A percentile compares a stretch with the other conserved stretches of the same genome.
Evolutionary conservation across 2,888 invertebrate genomes (phyloP).

Genomic region (Odontomyia ornata): DNA sequence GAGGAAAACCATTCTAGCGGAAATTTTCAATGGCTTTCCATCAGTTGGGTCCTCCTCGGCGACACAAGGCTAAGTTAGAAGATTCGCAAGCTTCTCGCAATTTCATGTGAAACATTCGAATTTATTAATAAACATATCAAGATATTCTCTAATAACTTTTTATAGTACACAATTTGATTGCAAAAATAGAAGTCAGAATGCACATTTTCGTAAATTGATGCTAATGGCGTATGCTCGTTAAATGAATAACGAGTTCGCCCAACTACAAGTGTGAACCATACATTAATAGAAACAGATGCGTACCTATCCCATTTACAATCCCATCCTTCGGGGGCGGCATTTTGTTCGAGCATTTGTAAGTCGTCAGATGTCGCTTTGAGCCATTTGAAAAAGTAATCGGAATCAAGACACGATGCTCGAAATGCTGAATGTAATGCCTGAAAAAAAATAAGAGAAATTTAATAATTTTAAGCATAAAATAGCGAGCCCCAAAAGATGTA

Average conservation of each 20-base stretch:
- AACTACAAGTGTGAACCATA: slow-evolving; percentile 38
- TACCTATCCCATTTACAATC: slow-evolving; percentile 80
- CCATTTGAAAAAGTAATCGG: slow-evolving; percentile 70
- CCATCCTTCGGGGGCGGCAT: slow-evolving; percentile 74
- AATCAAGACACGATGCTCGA: slow-evolving; percentile 69
- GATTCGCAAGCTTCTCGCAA: slow-evolving; percentile 11
- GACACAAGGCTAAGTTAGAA: slow-evolving; percentile 18
- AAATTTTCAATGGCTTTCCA: background rate
- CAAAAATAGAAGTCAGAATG: background rate
- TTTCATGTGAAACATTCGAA: slow-evolving; percentile 32
- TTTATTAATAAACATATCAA: slow-evolving; percentile 38
- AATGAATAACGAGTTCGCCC: slow-evolving; percentile 14
- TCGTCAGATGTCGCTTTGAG: slow-evolving; percentile 69
- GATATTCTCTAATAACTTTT: slow-evolving; percentile 22
- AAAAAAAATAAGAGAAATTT: background rate
- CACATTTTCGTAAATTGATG: background rate
- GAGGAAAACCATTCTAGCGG: slow-evolving; percentile 13
- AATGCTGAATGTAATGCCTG: slow-evolving; percentile 73
- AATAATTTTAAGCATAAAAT: background rate
- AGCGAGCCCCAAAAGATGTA: no score
- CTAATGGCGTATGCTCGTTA: slow-evolving; percentile 14
- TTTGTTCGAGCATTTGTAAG: slow-evolving; percentile 71
- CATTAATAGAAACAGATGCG: slow-evolving; percentile 55
- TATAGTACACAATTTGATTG: slow-evolving; percentile 17
- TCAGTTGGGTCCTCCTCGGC: background rate